Evolutionary conservation across 2,797 vertebrate species (phyloP), one percentile per base, ranked within the genome.

Genomic region (Psittacula derbiana): DNA sequence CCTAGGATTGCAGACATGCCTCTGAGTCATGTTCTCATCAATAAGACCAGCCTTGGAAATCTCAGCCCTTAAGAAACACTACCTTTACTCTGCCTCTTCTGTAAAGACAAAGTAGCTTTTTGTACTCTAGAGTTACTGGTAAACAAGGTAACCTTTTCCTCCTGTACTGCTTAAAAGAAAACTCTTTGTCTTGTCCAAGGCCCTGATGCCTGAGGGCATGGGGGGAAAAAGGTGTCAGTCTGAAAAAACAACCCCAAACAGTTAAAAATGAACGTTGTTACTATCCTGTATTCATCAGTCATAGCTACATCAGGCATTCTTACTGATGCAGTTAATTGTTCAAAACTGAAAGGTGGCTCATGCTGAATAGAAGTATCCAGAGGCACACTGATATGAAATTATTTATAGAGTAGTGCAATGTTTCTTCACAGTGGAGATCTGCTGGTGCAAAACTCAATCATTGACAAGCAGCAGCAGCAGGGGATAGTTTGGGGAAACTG

Each of bases 101-200:
- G 7, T 57, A 40, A 74, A 76, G 81, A 90, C 86, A 95, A 87
- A 92, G 88, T 88, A 14, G n/a, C 65, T 87, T 89, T 93, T 96
- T 96, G 89, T 96, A 23, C 55, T 93, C 60, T 43, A n/a, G 73
- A 49, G 53, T 86, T 74, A 66, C 58, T 88, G 65, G 86, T 94
- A 95, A 93, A 94, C 84, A 96, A 89, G 49, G 86, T 84, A 91
- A 83, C 57, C 74, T 95, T 93, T 90, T 92, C 72, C 65, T 93
- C 20, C 8, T 38, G 38, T 12, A 2, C 71, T 57, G 14, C 72
- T 74, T 80, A 16, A 69, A 81, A 70, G 58, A 84, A 87, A 87
- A 69, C 38, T 75, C 75, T 91, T 95, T 93, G 86, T 96, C 78
- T 95, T 0, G 0, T 30, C 20, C 36, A 55, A 66, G 90, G 84